Base-by-base conservation (phyloP, 2,113 vertebrate species). In the Suncus etruscus region DNA sequence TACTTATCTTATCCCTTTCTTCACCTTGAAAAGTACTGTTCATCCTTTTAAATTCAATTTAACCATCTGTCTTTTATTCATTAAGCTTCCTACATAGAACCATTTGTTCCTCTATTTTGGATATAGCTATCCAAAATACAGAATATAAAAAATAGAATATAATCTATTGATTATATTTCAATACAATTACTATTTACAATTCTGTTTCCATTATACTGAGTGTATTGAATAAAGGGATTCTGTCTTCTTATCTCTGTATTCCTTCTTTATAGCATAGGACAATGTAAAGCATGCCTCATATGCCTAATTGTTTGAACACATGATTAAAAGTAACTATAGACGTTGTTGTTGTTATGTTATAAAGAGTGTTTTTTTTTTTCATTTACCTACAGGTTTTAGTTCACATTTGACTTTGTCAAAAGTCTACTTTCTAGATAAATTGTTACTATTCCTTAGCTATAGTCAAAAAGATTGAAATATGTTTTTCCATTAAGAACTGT, bases 141-240 rank as follows among this genome's bases (percentile, higher is more conserved):
- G n/a, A n/a, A n/a, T n/a, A n/a, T n/a, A n/a, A n/a, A n/a, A n/a
- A n/a, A n/a, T n/a, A n/a, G n/a, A n/a, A n/a, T n/a, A n/a, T n/a
- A n/a, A n/a, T n/a, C n/a, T n/a, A n/a, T n/a, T 12, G 24, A 58
- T 5, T 47, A 72, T 58, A 87, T 65, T 91, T 12, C 51, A 89
- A 32, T 3, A 2, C 11, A 80, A 72, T 83, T 74, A 77, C 32
- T 32, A 11, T 86, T 79, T 87, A 66, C 29, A 77, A 45, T 12
- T 78, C 48, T 27, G 51, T 58, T 58, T 85, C 65, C 31, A 73
- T 73, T 76, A 66, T 29, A 61, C 58, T 90, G 70, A 88, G 50
- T 47, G n/a, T 12, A 51, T 1, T 45, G 48, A 51, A 1, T 27
- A 20, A 81, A 92, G 32, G 29, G 16, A 79, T 77, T 15, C 9